A percentile compares a stretch with the other conserved stretches of the same genome.
These are phyloP conservation scores for Illadopsis cleaveri DNA, from an alignment of 2,113 vertebrate genomes.

Conservation along the genomic window DNA sequence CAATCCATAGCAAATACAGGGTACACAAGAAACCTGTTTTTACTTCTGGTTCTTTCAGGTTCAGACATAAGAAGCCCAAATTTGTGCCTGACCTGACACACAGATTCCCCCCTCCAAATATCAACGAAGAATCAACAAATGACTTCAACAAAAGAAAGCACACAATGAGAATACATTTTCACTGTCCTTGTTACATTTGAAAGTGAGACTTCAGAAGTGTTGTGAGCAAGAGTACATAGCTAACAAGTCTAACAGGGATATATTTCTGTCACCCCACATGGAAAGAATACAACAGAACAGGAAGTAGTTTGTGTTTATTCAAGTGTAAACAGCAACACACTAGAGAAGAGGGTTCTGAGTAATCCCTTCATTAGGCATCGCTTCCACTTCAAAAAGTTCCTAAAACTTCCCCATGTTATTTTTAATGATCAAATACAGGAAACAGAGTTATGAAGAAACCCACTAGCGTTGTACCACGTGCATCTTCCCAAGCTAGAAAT, in stretches of 20 bases:
- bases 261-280: neutral
- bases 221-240: neutral
- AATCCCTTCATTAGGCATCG: neutral
- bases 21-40: no score
- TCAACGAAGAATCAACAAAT: neutral
- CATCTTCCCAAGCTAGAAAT: neutral
- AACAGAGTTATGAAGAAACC: neutral
- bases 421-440: neutral
- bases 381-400: neutral
- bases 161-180: neutral
- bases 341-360: neutral
- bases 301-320: constrained; percentile 33
- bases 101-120: neutral
- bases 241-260: neutral
- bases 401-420: neutral
- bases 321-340: constrained; percentile 17
- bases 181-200: neutral
- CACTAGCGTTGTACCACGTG: rapidly evolving
- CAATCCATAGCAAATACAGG: no score
- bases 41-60: neutral
- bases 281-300: constrained; percentile 55
- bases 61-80: neutral
- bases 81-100: neutral
- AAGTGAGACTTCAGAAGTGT: neutral
- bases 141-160: neutral